Evolutionary conservation across 2,888 invertebrate species (phyloP), one percentile per base, ranked within the genome.

Genomic region (Buathra laborator): DNA sequence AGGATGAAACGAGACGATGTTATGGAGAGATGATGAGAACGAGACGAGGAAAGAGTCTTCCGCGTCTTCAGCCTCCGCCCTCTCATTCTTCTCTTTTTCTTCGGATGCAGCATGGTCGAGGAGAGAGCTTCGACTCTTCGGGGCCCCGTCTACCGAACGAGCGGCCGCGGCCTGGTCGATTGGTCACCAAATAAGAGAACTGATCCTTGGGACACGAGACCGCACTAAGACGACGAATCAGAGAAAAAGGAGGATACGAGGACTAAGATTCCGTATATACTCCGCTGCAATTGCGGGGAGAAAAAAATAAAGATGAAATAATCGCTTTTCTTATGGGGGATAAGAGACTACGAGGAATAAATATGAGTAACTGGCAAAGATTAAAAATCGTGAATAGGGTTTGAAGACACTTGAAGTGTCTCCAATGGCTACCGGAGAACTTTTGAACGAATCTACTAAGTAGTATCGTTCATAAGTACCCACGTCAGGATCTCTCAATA

Each of bases 111-210:
- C 83, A 46, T 24, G 44, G 62, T 37, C 82, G 12, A 71, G 12
- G 32, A 62, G 32, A 62, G 66, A 74, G 78, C 66, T 46, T 16
- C 64, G 62, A 48, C 19, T 19, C 19, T 44, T 68, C 56, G 32
- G 43, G 43, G 56, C 67, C 14, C 66, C 53, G n/a, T 19, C 70
- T 53, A 77, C 16, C 64, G 76, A 56, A 59, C 32, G 51, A 68
- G 82, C 62, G 62, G 56, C 19, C 16, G 56, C 56, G 14, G n/a
- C 62, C 87, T 86, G 84, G 88, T 86, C 87, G 87, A 87, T 87
- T 88, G 88, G 87, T 90, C 90, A 89, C 92, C 92, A 92, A 92
- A 92, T 92, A 92, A 93, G 91, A 92, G 90, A 90, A 88, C 84
- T 90, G 89, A 90, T 88, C 89, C 77, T 43, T 53, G 68, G 53